Evolutionary conservation across 2,113 vertebrate genomes (phyloP).

Genomic region (Nanorana parkeri): DNA sequence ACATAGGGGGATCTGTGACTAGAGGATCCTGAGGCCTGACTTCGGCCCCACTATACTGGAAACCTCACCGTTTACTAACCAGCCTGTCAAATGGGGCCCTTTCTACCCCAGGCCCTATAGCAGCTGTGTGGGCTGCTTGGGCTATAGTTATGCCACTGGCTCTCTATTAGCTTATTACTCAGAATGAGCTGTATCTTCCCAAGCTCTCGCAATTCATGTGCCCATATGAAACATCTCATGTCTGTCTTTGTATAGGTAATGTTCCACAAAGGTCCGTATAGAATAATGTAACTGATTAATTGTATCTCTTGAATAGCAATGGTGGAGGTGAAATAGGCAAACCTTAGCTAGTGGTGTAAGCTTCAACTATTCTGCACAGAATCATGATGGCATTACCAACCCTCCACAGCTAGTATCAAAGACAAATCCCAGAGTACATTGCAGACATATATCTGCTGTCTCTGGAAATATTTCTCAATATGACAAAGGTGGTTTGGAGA

Average conservation of each 20-base stretch:
- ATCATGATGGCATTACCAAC: not conserved
- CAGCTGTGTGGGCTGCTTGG: no score
- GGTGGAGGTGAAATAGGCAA: no score
- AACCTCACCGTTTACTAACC: no score
- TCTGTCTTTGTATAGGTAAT: not conserved
- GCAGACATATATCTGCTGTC: constrained; percentile 5
- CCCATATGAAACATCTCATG: not conserved
- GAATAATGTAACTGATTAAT: not conserved
- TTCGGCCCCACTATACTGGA: no score
- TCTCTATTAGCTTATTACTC: not conserved
- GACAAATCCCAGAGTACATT: not conserved
- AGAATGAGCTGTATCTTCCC: not conserved
- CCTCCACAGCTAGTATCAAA: not conserved
- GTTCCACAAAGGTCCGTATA: not conserved
- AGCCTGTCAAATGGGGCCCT: no score
- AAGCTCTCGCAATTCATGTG: not conserved
- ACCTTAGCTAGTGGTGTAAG: no score
- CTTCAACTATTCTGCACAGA: not conserved
- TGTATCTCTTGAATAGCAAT: not conserved
- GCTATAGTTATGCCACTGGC: no score
- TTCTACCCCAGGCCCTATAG: no score
- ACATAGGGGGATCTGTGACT: no score
- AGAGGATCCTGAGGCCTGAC: no score
- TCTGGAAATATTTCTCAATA: not conserved
- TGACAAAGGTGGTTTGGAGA: constrained; percentile 28